Evolutionary conservation across 2,113 vertebrate genomes (phyloP), one percentile per base, ranked within the genome.

Genomic region (Megatriorchis doriae): DNA sequence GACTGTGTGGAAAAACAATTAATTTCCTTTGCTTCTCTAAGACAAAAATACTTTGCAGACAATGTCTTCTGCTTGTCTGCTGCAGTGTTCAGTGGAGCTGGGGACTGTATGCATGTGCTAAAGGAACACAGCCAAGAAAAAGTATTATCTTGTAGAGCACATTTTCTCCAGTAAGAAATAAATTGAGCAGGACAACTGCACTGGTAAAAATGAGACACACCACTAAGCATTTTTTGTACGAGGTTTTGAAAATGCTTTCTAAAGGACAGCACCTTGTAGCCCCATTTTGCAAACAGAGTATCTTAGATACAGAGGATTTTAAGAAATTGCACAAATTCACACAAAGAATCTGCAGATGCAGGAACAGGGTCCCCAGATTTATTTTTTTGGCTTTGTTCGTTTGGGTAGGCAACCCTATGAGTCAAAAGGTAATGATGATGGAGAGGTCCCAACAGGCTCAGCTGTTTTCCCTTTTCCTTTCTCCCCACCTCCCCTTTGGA

Each of bases 121-220:
- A 43, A 93, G 92, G 86, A 95, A 85, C 17, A 87, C 14, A 94
- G 91, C 83, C 96, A 96, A 96, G 78, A 95, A 91, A 94, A 93
- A 25, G 32, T 85, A 91, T 89, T 93, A 61, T 85, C 94, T 93
- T 91, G 77, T 91, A 89, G 81, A 93, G 59, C 65, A 73, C 56
- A 55, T 65, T 94, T 95, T 96, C 91, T 92, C 61, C 94, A 96
- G 93, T 83, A 96, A 94, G 91, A 96, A 96, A 92, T 89, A 96
- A 86, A 92, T 92, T 84, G 86, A 94, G 40, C 43, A 61, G 86
- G 90, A 94, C 88, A 95, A 91, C 65, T 94, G 86, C 52, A 53
- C 2, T 80, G 83, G 88, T 88, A 68, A 91, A 88, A 94, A 81
- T 71, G 84, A 96, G 77, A 75, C 63, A 72, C 45, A 65, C n/a